These are phyloP conservation scores for Lagodon rhomboides DNA, from an alignment of 2,797 vertebrate species.

Conservation along the genomic window DNA sequence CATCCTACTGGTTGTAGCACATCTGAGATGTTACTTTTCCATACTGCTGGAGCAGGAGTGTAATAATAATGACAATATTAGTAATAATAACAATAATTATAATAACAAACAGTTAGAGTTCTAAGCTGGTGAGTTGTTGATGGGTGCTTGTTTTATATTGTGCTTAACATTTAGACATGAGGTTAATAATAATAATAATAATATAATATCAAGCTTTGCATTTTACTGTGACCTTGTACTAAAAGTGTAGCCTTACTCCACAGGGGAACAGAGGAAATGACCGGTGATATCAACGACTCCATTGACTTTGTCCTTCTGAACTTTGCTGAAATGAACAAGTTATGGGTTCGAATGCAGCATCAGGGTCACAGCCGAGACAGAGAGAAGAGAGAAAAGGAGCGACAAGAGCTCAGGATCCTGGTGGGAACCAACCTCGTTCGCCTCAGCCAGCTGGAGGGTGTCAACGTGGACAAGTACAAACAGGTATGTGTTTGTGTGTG, in stretches of 20 bases:
- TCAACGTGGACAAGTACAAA: conserved; percentile 98
- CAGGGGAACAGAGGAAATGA: conserved; percentile 93
- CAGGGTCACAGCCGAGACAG: conserved; percentile 97
- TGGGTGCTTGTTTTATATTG: no score
- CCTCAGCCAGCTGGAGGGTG: conserved; percentile 97
- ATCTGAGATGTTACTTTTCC: no score
- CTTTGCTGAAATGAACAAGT: conserved; percentile 99
- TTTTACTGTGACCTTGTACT: neutral
- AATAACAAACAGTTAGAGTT: no score
- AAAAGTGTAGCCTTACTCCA: neutral
- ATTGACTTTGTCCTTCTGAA: conserved; percentile 98
- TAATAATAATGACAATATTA: no score
- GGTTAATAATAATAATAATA: no score
- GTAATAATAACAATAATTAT: no score
- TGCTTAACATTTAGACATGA: neutral
- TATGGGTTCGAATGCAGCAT: conserved; percentile 99
- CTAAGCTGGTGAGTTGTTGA: no score
- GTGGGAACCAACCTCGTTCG: conserved; percentile 98
- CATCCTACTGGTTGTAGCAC: no score
- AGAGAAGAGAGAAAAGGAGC: conserved; percentile 96
- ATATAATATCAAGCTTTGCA: neutral
- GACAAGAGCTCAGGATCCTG: conserved; percentile 97
- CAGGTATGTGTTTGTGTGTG: conserved; percentile 85
- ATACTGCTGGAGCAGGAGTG: no score
- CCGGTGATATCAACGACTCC: conserved; percentile 97